These are phyloP conservation scores for Papilio helenus DNA, from an alignment of 1,140 invertebrate genomes.

Conservation along the genomic window DNA sequence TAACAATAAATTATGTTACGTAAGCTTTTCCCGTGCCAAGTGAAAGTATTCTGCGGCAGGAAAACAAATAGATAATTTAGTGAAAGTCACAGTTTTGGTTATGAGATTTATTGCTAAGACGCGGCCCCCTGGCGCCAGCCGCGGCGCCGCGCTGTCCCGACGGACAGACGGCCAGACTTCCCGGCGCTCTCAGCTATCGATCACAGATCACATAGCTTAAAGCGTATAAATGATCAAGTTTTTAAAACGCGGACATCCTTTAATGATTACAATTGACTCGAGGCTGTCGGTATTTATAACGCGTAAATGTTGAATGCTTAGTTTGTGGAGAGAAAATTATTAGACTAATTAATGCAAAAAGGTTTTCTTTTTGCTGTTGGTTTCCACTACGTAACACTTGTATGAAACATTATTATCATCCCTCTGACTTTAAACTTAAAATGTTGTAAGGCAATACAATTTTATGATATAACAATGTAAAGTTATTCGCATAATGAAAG, in stretches of 20 bases:
- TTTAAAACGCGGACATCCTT: not conserved
- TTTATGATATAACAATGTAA: too few relatives aligned
- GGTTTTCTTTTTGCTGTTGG: not conserved
- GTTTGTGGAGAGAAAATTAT: not conserved
- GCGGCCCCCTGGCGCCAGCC: slow-evolving; percentile 70
- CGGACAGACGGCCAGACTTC: slow-evolving; percentile 70
- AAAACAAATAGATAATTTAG: slow-evolving; percentile 44
- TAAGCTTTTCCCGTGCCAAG: not conserved
- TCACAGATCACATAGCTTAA: slow-evolving; percentile 57
- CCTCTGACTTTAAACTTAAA: too few relatives aligned
- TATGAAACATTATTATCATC: too few relatives aligned
- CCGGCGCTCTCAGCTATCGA: slow-evolving; percentile 62
- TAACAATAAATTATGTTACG: not conserved
- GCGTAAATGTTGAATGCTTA: not conserved
- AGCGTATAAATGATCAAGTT: not conserved
- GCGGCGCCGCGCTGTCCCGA: slow-evolving; percentile 69
- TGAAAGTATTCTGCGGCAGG: not conserved
- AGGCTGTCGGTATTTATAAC: not conserved
- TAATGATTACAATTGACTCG: not conserved
- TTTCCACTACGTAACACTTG: not conserved
- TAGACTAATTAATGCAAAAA: not conserved
- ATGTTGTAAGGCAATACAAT: too few relatives aligned
- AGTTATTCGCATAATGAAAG: too few relatives aligned
- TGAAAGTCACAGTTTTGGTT: slow-evolving; percentile 49
- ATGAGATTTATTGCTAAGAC: slow-evolving; percentile 58